Base-by-base conservation (phyloP, 2,797 vertebrate genomes). In the Philypnodon macrostomus region DNA sequence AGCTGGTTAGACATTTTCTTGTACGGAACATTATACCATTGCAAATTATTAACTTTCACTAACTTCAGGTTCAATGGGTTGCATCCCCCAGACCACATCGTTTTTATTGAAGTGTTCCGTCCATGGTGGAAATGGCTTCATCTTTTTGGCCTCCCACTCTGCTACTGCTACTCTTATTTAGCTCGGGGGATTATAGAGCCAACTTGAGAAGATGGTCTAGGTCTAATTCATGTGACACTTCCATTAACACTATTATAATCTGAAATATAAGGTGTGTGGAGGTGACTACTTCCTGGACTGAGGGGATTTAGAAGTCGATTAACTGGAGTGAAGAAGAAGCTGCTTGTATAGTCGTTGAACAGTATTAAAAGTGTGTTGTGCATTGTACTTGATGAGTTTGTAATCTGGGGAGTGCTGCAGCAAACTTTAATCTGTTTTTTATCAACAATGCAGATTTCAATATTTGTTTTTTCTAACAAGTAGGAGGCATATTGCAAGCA, bases 161-260 rank as follows among this genome's bases (percentile, higher is more conserved):
- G 32, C 50, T 67, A n/a, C 63, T 51, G 48, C 36, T 59, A 57
- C 72, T 71, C 49, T 70, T 62, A 58, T 60, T 77, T 68, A 67
- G 73, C 75, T 72, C 34, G 18, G 53, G 29, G 74, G 77, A 85
- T 90, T 88, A 85, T 56, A 30, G 44, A 65, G 63, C 63, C 79
- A 77, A 77, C 47, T 79, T 76, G 72, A 75, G 70, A 55, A 50
- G 31, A 51, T 24, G 10, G 16, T 29, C 49, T 44, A 18, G 36
- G 47, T n/a, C 24, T 54, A 30, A 44, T 59, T 55, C 31, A 24
- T 59, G 51, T 60, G 63, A 66, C 63, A 42, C 50, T 70, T 67
- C 18, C 5, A 53, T 59, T 53, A 32, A 14, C 23, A 55, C 56
- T 15, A 13, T 61, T 52, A 45, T 53, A 54, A 53, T 54, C 44